phyloP scores from a whole-genome alignment of 2,113 vertebrate genomes.

The Hippoglossus stenolepis region DNA sequence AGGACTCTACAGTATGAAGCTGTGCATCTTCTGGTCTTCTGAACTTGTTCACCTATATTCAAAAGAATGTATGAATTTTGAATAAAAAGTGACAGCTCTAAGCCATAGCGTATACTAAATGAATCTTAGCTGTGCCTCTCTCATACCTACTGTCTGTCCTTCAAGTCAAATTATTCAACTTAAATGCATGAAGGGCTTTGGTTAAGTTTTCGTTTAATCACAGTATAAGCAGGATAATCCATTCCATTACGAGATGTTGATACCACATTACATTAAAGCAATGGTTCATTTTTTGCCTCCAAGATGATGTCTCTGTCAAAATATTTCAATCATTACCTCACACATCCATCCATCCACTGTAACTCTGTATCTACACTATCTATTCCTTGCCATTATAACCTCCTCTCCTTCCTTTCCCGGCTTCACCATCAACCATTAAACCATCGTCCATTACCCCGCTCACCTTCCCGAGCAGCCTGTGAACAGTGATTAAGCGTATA shows the following conservation, averaged over 20 bases:
- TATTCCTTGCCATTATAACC: not conserved
- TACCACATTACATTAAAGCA: not conserved
- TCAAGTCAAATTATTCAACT: not conserved
- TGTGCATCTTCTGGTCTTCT: no score
- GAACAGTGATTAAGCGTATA: conserved; percentile 70
- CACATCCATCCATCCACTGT: not conserved
- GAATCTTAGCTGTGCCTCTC: not conserved
- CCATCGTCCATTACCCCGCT: conserved; percentile 59
- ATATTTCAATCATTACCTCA: not conserved
- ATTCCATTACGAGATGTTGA: not conserved
- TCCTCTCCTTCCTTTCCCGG: not conserved
- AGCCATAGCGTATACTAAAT: no score
- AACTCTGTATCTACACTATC: not conserved
- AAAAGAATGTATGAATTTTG: not conserved
- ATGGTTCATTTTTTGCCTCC: not conserved
- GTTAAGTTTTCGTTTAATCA: not conserved
- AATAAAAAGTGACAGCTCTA: not conserved
- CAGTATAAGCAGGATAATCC: not conserved
- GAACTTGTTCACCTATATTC: not conserved
- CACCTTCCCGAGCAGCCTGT: conserved; percentile 54
- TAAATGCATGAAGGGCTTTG: not conserved
- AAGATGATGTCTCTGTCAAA: not conserved
- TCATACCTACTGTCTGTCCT: not conserved
- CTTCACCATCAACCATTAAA: conserved; percentile 38
- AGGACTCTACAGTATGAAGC: no score